Conservation (phyloP, 1,140 invertebrate species). For the Papilio polytes region DNA sequence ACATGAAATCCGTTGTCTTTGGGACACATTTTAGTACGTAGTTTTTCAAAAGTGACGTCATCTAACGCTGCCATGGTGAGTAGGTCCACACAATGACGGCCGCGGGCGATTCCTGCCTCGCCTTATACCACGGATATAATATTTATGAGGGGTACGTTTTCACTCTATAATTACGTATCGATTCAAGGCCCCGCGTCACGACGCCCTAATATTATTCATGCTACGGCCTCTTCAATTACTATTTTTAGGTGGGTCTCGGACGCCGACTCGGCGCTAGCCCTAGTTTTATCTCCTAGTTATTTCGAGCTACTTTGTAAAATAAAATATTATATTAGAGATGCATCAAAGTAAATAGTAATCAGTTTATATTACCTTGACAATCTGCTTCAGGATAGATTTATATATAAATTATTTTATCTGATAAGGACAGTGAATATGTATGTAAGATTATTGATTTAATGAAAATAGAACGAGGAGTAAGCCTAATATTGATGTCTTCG, state of each 20-base stretch:
- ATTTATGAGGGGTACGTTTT: slow-evolving; percentile 80
- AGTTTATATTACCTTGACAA: not conserved
- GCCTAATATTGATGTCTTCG: no score
- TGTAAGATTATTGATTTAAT: not conserved
- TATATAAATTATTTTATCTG: not conserved
- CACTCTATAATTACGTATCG: slow-evolving; percentile 82
- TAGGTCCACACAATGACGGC: slow-evolving; percentile 68
- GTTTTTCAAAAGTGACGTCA: slow-evolving; percentile 62
- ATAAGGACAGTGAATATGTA: not conserved
- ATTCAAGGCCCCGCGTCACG: slow-evolving; percentile 66
- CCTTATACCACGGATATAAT: slow-evolving; percentile 74
- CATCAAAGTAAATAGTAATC: not conserved
- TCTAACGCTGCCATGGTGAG: slow-evolving; percentile 58
- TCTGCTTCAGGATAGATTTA: not conserved
- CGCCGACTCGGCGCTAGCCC: slow-evolving; percentile 35
- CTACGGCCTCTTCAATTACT: slow-evolving; percentile 46
- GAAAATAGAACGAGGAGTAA: no score
- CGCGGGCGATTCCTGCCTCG: slow-evolving; percentile 74
- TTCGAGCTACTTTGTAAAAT: slow-evolving; percentile 21
- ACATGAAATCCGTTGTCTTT: not conserved
- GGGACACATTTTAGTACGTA: not conserved
- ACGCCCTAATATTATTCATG: slow-evolving; percentile 77
- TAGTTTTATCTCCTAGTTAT: slow-evolving; percentile 38
- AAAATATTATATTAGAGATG: not conserved
- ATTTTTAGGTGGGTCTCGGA: slow-evolving; percentile 39